Base-by-base conservation (phyloP, 2,113 vertebrate genomes). In the Meles meles region DNA sequence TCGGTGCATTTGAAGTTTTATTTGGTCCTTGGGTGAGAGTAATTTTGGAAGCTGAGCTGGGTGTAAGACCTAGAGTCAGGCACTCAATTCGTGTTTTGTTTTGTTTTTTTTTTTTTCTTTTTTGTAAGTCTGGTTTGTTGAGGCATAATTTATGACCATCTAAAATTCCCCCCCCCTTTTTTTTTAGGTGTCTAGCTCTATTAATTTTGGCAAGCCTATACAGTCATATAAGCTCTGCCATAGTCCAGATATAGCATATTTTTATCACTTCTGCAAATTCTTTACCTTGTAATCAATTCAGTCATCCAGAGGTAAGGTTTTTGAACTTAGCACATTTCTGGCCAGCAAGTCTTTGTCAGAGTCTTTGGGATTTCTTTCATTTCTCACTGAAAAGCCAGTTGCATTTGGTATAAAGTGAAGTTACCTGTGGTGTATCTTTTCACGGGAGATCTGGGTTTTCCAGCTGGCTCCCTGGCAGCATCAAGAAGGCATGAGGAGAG, bases 41-140 rank as follows among this genome's bases (percentile, higher is more conserved):
- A 25, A 65, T 93, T 97, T 87, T 96, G 81, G 81, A 90, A 97
- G 69, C 42, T 59, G 65, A 97, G 86, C 89, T 77, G 52, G 72
- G 37, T 81, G 5, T 15, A 37, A 42, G 44, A 42, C n/a, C 39
- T 72, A 20, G 84, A 57, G 31, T 85, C 84, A 89, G 61, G 74
- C 80, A 76, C 15, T 87, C 34, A 90, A 3, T 81, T 90, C 2
- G 31, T 37, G 8, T 47, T 15, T 52, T 52, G n/a, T n/a, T 42
- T 42, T 67, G 31, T n/a, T 25, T 65, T 47, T 52, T 79, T 92
- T 34, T 0, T 44, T 14, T 67, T 37, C 31, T 25, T 71, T 55
- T 59, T 79, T 91, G 77, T 82, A 77, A 63, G 71, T n/a, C n/a
- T 97, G 25, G 39, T 94, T 93, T 86, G 47, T 89, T 95, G 76